Evolutionary conservation across 2,888 invertebrate species (phyloP), one percentile per base, ranked within the genome.

Genomic region (Drosophila dives): DNA sequence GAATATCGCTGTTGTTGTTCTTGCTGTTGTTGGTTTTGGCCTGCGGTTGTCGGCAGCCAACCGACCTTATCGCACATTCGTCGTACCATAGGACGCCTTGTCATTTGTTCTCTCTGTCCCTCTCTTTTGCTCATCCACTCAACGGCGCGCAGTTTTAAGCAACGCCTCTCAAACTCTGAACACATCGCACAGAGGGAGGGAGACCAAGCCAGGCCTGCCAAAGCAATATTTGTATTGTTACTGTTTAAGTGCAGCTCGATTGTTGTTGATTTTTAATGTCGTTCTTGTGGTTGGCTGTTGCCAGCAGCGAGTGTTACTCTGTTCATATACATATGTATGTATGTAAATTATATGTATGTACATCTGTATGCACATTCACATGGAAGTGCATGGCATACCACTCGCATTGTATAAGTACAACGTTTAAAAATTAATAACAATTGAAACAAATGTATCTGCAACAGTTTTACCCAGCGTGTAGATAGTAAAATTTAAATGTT

Each of bases 201-300:
- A 70, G 73, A 67, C 68, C 79, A 72, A 83, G 83, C 69, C 86
- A 58, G 69, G 72, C 55, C 68, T 69, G 84, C 73, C 63, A 50
- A 61, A 45, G 74, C 66, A 66, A 51, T 48, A 48, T 71, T 66
- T 60, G 65, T 72, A 56, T 72, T 74, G 63, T 53, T 75, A 49
- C 36, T 72, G 48, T 54, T 68, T 53, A 58, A 68, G 58, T 71
- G 80, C 54, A 54, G 74, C 66, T 78, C 66, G 65, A 48, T 79
- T 68, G 80, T 60, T 75, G 60, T 73, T 62, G 63, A 38, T 59
- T 72, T 75, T 70, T 55, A 61, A 65, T 71, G 75, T 67, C 83
- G 76, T 76, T 86, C 77, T 81, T 81, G 85, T 86, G 88, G 83
- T 88, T 85, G 83, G 83, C 74, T 78, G 77, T 71, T 85, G 64